phyloP scores from a whole-genome alignment of 2,113 vertebrate species.

The Caretta caretta region DNA sequence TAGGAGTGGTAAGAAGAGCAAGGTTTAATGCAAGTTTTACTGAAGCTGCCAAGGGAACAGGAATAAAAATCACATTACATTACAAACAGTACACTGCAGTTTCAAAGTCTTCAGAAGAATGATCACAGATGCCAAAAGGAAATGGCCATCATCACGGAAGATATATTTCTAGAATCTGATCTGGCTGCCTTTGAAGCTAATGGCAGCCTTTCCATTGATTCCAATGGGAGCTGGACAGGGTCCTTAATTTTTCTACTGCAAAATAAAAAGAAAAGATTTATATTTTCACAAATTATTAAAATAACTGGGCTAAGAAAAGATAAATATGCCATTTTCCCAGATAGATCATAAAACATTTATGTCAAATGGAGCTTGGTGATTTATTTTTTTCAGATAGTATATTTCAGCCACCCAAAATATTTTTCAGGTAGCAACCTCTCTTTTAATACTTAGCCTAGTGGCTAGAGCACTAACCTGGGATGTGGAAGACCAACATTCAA shows the following conservation, averaged over 20 bases:
- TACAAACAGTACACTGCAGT: background rate
- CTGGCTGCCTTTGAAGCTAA: background rate
- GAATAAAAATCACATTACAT: background rate
- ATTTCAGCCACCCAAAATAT: background rate
- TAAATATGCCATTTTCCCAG: background rate
- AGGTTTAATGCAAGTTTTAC: background rate
- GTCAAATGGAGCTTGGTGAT: background rate
- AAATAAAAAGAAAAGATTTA: background rate
- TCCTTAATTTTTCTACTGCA: background rate
- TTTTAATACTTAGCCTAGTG: background rate
- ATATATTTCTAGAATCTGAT: background rate
- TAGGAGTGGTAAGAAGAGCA: too few relatives aligned
- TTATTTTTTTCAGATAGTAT: background rate
- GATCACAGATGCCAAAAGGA: background rate
- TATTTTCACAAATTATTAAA: background rate
- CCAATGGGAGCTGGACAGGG: background rate
- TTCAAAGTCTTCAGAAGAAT: background rate
- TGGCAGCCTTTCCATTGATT: background rate
- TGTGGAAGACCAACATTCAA: background rate
- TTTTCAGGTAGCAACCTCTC: background rate
- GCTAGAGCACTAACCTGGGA: background rate
- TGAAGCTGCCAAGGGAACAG: fast-evolving
- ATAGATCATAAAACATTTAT: background rate
- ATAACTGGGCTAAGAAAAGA: fast-evolving
- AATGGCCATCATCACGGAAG: background rate